Evolutionary conservation across 1,140 invertebrate species (phyloP), one percentile per base, ranked within the genome.

Genomic region (Melitaea cinxia): DNA sequence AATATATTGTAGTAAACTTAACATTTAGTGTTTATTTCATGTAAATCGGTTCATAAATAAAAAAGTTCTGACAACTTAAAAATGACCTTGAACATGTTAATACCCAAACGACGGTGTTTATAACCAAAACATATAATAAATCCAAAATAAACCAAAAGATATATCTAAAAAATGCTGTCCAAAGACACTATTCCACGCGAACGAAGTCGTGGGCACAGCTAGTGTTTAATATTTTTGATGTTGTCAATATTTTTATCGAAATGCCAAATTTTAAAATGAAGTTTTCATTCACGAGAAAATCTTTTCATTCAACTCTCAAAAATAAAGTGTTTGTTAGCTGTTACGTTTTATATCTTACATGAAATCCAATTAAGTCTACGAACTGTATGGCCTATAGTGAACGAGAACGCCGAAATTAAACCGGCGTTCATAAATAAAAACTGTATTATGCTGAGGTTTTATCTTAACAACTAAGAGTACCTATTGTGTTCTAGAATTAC

Each of bases 311-410:
- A 17, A 17, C 15, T 4, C 26, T 35, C 59, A 69, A 69, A 56
- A 30, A 45, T 12, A 35, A 54, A 55, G 59, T 64, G 47, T 69
- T 68, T 63, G 55, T 26, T 39, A 50, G 59, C 39, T 26, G 39
- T 52, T 33, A 50, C 17, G n/a, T 63, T 63, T 55, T 55, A 55
- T 63, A 54, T 39, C 60, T 63, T 63, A 55, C 52, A 63, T 52
- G 52, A 63, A 54, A 55, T 55, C 60, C 60, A 63, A 63, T 63
- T 63, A 63, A 63, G 37, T 55, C 26, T 14, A 26, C 35, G 47
- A 47, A 23, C 45, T 60, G 58, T 52, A 60, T 60, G 28, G 39
- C 52, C 35, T 47, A 63, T 47, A 55, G 60, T 63, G 52, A 63
- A 63, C 52, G 39, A 37, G 26, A 42, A 21, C 24, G 23, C 52